Evolutionary conservation across 1,140 invertebrate species (phyloP).

Genomic region (Heliconius nattereri): DNA sequence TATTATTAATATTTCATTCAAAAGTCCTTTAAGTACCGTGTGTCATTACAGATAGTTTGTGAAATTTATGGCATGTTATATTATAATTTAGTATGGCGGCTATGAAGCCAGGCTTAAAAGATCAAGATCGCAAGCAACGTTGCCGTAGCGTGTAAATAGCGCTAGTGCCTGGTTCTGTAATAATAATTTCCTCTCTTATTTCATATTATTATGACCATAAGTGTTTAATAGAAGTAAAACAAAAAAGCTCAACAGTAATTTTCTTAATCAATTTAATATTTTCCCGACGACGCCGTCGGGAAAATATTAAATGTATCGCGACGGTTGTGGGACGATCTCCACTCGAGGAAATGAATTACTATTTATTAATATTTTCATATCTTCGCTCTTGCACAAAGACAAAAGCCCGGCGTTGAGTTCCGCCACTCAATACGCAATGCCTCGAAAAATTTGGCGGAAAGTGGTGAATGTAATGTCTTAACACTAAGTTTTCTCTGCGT

Average conservation of each 20-base stretch:
- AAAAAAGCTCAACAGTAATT: not conserved
- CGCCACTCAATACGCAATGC: too few species aligned
- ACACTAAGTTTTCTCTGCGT: too few species aligned
- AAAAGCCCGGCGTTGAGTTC: too few species aligned
- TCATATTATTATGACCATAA: not conserved
- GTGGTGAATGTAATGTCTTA: too few species aligned
- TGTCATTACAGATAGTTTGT: constrained; percentile 72
- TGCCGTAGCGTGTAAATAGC: not conserved
- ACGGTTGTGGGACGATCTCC: too few species aligned
- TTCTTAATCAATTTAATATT: not conserved
- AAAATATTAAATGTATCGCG: too few species aligned
- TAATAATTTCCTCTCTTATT: not conserved
- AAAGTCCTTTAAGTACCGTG: constrained; percentile 58
- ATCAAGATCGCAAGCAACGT: constrained; percentile 42
- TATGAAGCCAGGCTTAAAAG: constrained; percentile 77
- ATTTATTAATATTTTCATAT: too few species aligned
- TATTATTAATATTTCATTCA: constrained; percentile 51
- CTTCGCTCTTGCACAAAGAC: too few species aligned
- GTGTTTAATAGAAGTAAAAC: not conserved
- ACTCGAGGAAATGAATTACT: too few species aligned
- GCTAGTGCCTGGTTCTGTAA: not conserved
- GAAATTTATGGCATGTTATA: constrained; percentile 79
- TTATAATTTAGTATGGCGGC: constrained; percentile 77
- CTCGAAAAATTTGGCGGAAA: too few species aligned
- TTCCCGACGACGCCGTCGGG: too few species aligned